Evolutionary conservation across 2,888 invertebrate species (phyloP).

Genomic region (Penaeus monodon): DNA sequence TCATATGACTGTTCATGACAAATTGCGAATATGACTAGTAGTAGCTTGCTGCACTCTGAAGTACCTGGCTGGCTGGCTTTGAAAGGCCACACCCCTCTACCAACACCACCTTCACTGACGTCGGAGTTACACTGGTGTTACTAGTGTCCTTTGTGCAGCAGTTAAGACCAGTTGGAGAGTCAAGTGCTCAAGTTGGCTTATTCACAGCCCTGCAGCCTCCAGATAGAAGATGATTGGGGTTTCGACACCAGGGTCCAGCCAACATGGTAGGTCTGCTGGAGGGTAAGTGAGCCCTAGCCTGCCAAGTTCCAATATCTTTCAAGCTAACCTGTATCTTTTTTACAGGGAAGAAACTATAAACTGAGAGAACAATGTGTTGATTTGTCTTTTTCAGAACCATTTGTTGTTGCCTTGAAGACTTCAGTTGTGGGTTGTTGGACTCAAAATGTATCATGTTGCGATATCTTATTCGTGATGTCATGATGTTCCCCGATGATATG

Average conservation of each 20-base stretch:
- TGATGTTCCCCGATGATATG: constrained; percentile 56
- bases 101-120: too few species aligned
- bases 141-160: too few species aligned
- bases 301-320: constrained; percentile 23
- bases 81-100: constrained; percentile 14
- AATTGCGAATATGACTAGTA: constrained; percentile 52
- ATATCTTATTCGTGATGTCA: constrained; percentile 62
- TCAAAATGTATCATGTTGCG: constrained; percentile 63
- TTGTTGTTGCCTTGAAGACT: constrained; percentile 65
- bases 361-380: constrained; percentile 65
- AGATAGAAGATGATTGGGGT: constrained; percentile 19
- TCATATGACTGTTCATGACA: constrained; percentile 47
- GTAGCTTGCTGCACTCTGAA: constrained; percentile 51
- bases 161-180: too few species aligned
- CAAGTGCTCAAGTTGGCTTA: constrained; percentile 16
- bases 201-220: background rate
- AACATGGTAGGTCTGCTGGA: constrained; percentile 46
- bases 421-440: constrained; percentile 62
- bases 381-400: constrained; percentile 65
- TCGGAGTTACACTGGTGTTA: too few species aligned
- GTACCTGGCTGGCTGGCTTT: constrained; percentile 36
- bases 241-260: constrained; percentile 30
- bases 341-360: constrained; percentile 55
- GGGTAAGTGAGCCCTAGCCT: constrained; percentile 52
- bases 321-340: constrained; percentile 49